Evolutionary conservation across 2,113 vertebrate species (phyloP).

Genomic region (Megaceryle maxima): DNA sequence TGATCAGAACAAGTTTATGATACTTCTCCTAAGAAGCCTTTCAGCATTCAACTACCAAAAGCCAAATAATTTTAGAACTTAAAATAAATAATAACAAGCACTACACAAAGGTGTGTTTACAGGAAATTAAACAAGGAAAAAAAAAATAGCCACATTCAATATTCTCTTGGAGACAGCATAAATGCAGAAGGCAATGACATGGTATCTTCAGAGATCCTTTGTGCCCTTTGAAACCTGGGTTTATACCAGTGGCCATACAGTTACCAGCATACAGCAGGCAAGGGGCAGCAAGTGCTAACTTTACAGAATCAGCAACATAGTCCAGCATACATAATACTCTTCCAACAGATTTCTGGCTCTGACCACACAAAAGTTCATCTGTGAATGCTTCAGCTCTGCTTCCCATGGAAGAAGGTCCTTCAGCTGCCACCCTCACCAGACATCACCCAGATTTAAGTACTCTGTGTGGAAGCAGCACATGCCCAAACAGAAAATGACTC

Average conservation of each 20-base stretch:
- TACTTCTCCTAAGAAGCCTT: not conserved
- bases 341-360: not conserved
- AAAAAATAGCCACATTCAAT: not conserved
- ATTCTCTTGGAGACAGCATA: not conserved
- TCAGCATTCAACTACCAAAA: not conserved
- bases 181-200: rapidly evolving
- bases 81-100: not conserved
- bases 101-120: not conserved
- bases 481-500: not conserved
- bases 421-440: not conserved
- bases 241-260: not conserved
- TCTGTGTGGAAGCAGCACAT: not conserved
- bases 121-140: not conserved
- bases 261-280: not conserved
- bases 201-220: not conserved
- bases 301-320: not conserved
- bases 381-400: not conserved
- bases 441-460: not conserved
- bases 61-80: not conserved
- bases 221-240: not conserved
- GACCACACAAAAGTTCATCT: not conserved
- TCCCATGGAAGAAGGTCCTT: not conserved
- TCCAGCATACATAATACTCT: not conserved
- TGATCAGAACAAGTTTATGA: not conserved
- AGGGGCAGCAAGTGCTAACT: not conserved